A percentile compares a stretch with the other conserved stretches of the same genome.
Conservation (phyloP, 2,113 vertebrate species). For the Pelvicachromis taeniatus region DNA sequence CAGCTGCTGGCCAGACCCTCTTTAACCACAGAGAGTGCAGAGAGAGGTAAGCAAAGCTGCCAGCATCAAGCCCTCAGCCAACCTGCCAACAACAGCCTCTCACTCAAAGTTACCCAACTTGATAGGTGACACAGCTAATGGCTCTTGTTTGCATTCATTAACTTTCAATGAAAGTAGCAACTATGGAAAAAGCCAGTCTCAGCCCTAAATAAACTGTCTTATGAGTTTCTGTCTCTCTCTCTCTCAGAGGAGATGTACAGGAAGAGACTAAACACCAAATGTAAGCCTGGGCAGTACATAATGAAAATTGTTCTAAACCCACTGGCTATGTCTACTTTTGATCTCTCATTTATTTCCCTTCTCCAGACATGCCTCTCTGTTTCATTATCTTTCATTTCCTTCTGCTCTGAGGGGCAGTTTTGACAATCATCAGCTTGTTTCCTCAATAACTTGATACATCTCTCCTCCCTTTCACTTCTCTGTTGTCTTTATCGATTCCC, state of each 20-base stretch:
- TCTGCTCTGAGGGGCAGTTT: background rate
- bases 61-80: background rate
- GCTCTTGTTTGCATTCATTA: constrained; percentile 15
- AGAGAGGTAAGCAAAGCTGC: constrained; percentile 80
- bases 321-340: constrained; percentile 14
- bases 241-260: constrained; percentile 81
- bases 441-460: background rate
- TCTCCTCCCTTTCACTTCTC: background rate
- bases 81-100: background rate
- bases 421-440: constrained; percentile 7
- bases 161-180: background rate
- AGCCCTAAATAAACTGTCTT: constrained; percentile 44
- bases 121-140: constrained; percentile 9
- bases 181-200: background rate
- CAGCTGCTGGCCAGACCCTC: constrained; percentile 81
- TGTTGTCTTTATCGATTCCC: background rate
- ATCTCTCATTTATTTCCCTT: constrained; percentile 5
- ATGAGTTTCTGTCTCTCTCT: constrained; percentile 70
- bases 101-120: background rate
- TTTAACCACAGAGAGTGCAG: constrained; percentile 74
- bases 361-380: background rate
- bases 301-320: constrained; percentile 40
- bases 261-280: constrained; percentile 84
- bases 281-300: constrained; percentile 72
- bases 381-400: constrained; percentile 10